Percentiles rank a stretch among this genome's conserved stretches.
Evolutionary conservation across 2,113 vertebrate genomes (phyloP).

Genomic region (Guaruba guarouba): DNA sequence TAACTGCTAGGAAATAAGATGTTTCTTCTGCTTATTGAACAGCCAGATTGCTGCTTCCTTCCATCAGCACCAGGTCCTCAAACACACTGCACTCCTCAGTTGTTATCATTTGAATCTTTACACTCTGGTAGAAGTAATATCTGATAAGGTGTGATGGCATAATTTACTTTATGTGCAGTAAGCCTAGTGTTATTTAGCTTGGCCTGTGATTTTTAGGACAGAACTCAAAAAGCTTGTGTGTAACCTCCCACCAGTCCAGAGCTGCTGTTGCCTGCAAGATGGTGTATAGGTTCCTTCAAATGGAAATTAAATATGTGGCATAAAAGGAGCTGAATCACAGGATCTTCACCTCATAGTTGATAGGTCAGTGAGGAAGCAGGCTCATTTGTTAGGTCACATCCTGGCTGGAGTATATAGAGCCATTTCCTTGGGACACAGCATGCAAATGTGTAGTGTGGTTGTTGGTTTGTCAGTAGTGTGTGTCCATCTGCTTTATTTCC

Average conservation of each 20-base stretch:
- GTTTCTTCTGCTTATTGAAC: background rate
- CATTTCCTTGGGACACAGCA: background rate
- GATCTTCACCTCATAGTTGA: background rate
- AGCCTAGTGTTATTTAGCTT: background rate
- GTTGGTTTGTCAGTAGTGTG: slow-evolving; percentile 29
- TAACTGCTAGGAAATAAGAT: background rate
- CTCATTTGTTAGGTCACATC: background rate
- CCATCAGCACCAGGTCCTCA: background rate
- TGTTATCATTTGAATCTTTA: background rate
- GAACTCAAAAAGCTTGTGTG: background rate
- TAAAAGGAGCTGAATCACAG: background rate
- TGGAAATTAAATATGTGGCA: background rate
- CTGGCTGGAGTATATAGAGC: background rate
- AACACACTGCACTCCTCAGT: background rate
- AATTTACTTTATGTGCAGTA: background rate
- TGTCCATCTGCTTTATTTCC: background rate
- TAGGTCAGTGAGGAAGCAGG: background rate
- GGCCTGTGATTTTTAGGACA: background rate
- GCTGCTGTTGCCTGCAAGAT: slow-evolving; percentile 17
- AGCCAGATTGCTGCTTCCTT: background rate
- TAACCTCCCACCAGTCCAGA: background rate
- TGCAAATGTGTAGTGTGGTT: background rate
- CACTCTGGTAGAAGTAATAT: background rate
- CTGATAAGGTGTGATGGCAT: background rate
- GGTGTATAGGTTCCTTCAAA: background rate